A percentile compares a stretch with the other conserved stretches of the same genome.
These are phyloP conservation scores for Anoplius nigerrimus DNA, from an alignment of 2,888 invertebrate genomes.

Conservation along the genomic window DNA sequence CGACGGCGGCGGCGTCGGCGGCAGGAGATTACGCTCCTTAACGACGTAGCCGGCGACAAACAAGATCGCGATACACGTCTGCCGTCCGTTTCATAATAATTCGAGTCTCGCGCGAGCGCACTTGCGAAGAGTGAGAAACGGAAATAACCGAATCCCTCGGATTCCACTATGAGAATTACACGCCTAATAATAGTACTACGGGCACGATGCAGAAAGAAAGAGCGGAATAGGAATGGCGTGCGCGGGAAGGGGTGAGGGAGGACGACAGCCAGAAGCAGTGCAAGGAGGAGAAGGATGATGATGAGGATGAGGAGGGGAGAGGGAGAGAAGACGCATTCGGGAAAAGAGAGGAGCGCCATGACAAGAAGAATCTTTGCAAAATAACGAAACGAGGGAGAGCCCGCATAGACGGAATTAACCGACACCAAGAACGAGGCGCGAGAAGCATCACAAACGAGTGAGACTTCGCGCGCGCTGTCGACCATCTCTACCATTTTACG, in stretches of 20 bases:
- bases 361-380: too few relatives aligned
- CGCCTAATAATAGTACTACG: conserved; percentile 46
- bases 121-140: conserved; percentile 20
- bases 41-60: too few relatives aligned
- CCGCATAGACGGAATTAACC: too few relatives aligned
- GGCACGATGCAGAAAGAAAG: background rate
- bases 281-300: background rate
- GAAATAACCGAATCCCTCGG: conserved; percentile 42
- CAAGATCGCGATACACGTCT: too few relatives aligned
- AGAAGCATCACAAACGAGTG: too few relatives aligned
- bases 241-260: background rate
- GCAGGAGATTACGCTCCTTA: too few relatives aligned
- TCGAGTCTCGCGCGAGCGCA: background rate
- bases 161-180: conserved; percentile 49
- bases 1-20: too few relatives aligned
- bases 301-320: conserved; percentile 3
- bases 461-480: too few relatives aligned
- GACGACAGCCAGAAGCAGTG: background rate
- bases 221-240: conserved; percentile 10
- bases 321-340: background rate
- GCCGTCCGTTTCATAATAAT: conserved; percentile 2
- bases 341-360: background rate
- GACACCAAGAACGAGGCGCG: background rate
- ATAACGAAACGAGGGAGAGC: background rate
- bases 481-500: too few relatives aligned